Evolutionary conservation across 2,888 invertebrate genomes (phyloP), one percentile per base, ranked within the genome.

Genomic region (Diachrysia chrysitis): DNA sequence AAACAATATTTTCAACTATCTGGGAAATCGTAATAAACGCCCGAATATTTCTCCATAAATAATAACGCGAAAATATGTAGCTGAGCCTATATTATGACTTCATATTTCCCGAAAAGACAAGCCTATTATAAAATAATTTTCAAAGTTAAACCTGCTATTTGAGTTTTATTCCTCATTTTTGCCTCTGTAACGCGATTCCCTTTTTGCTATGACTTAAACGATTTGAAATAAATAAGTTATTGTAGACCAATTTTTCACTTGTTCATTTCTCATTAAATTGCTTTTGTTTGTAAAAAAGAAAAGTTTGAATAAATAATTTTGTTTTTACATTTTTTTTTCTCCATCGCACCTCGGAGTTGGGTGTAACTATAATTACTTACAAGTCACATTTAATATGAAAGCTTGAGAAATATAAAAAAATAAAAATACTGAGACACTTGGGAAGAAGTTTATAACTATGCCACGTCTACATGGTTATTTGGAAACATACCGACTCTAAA

Each of bases 101-200:
- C 58, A 63, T 76, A 58, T 61, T 58, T 29, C 60, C 60, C 53
- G 32, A 51, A 53, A 61, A 35, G 17, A 54, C 48, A 53, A 17
- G 19, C 59, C 25, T 56, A 65, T 65, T 42, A 42, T 48, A 29
- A 12, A 68, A 54, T 46, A 51, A n/a, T 42, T 63, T 65, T 63
- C 55, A 48, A 58, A 76, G 59, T 55, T 48, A 68, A 77, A 63
- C 60, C 54, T 53, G 59, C 63, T 59, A 0, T 68, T 66, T 63
- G 58, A 61, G 42, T 63, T 71, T 62, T 60, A 56, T 66, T 66
- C 61, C 17, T 19, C 57, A 42, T 51, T 17, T 42, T 62, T 63
- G 32, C 32, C 42, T n/a, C 25, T 29, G 53, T 48, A 29, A 59
- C 21, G 58, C 62, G 55, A 68, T 58, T 63, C n/a, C 35, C 19